Evolutionary conservation across 2,797 vertebrate species (phyloP).

Genomic region (Tauraco hartlaubi): DNA sequence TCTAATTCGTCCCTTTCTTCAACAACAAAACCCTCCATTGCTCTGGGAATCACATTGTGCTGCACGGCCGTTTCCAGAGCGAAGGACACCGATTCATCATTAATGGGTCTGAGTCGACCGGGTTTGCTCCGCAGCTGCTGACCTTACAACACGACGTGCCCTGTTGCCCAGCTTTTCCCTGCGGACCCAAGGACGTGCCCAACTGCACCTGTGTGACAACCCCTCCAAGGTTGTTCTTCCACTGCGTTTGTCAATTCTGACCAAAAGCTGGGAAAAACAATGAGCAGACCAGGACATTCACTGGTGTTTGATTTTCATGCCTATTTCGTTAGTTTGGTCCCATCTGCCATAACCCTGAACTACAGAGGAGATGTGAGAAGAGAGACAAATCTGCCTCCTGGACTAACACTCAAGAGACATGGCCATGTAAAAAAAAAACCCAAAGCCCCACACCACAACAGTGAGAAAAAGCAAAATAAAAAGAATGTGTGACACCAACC

Average conservation of each 20-base stretch:
- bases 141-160: fast-evolving
- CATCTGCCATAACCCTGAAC: background rate
- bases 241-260: fast-evolving
- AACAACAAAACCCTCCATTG: background rate
- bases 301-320: background rate
- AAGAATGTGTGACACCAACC: background rate
- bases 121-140: background rate
- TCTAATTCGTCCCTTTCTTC: background rate
- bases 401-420: fast-evolving
- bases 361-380: background rate
- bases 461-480: background rate
- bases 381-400: background rate
- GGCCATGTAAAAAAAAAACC: background rate
- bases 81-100: background rate
- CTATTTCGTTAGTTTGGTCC: background rate
- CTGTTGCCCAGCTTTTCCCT: background rate
- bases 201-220: fast-evolving
- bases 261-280: background rate
- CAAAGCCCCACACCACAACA: fast-evolving
- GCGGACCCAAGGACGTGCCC: fast-evolving
- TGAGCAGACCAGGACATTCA: fast-evolving
- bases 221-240: background rate
- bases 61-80: fast-evolving
- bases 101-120: fast-evolving
- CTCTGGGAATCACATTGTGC: background rate